A percentile compares a stretch with the other conserved stretches of the same genome.
These are phyloP conservation scores for Andrena cerasifolii DNA, from an alignment of 1,140 invertebrate species.

Conservation along the genomic window DNA sequence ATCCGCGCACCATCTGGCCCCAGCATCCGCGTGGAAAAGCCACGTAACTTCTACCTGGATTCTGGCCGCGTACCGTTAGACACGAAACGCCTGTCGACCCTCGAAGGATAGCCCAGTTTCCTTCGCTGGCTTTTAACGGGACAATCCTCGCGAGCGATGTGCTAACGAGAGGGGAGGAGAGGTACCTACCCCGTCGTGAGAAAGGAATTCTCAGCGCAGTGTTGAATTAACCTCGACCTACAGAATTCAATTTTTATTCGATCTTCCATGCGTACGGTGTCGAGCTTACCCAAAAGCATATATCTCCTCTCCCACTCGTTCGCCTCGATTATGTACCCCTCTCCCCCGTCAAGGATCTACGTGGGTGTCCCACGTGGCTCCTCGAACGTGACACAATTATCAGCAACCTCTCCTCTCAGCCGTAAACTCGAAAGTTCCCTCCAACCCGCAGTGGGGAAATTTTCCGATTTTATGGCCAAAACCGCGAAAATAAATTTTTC, in stretches of 20 bases:
- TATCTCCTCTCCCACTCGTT: too few relatives aligned
- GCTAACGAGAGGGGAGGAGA: slow-evolving; percentile 39
- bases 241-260: too few relatives aligned
- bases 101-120: slow-evolving; percentile 59
- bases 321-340: too few relatives aligned
- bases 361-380: slow-evolving; percentile 22
- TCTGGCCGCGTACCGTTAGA: slow-evolving; percentile 49
- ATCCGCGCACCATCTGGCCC: slow-evolving; percentile 9
- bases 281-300: too few relatives aligned
- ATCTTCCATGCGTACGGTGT: too few relatives aligned
- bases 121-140: slow-evolving; percentile 50
- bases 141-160: slow-evolving; percentile 30
- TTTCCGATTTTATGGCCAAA: too few relatives aligned
- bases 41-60: slow-evolving; percentile 45
- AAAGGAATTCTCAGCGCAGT: slow-evolving; percentile 51
- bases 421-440: too few relatives aligned
- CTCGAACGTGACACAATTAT: slow-evolving; percentile 6
- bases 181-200: slow-evolving; percentile 54
- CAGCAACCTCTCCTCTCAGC: too few relatives aligned
- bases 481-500: too few relatives aligned
- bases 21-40: neutral
- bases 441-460: too few relatives aligned
- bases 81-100: slow-evolving; percentile 31
- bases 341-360: neutral
- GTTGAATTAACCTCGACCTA: too few relatives aligned